Evolutionary conservation across 92 coral and sea anemone species (phyloP), one percentile per base, ranked within the genome.

Genomic region (Chrysogorgia sp.): DNA sequence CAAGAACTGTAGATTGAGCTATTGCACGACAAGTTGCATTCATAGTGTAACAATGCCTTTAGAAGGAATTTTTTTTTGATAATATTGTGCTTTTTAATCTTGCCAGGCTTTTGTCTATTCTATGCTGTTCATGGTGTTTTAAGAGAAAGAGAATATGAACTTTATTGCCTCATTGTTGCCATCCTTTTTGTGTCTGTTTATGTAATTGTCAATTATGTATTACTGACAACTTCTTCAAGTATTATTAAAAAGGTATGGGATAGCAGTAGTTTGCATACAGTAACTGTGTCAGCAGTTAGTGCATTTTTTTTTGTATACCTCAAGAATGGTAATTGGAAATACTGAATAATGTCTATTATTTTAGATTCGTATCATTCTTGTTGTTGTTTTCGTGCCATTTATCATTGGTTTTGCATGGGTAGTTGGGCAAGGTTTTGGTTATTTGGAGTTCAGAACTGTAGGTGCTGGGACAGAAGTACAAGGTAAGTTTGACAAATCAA

Each of bases 101-200:
- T 76, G 63, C 64, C 74, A 93, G 98, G 80, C 6, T 91, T 92
- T 62, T 91, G 93, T 65, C 61, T 93, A 53, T 93, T 84, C 59
- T 93, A 93, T 80, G 92, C 98, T 9, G 78, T 93, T 56, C 98
- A 93, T 85, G 98, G 98, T 9, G 90, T 91, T 10, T 74, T 93
- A 62, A 82, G 98, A 48, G 98, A 93, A 35, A 72, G 98, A 77
- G 93, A 93, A 70, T 93, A 82, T 86, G 98, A 93, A 63, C 71
- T 93, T 40, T 93, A 93, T 82, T 90, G 90, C 21, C 92, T 79
- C 69, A 88, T 91, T 72, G 78, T 80, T 10, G 96, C 88, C 20
- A 87, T 87, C 29, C 40, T 88, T 19, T 87, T 91, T 7, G 74
- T 93, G 20, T 72, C 86, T 75, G 65, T 70, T 7, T 91, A 93